Conservation (phyloP, 2,888 invertebrate genomes). For the Neoscelio sp. region DNA sequence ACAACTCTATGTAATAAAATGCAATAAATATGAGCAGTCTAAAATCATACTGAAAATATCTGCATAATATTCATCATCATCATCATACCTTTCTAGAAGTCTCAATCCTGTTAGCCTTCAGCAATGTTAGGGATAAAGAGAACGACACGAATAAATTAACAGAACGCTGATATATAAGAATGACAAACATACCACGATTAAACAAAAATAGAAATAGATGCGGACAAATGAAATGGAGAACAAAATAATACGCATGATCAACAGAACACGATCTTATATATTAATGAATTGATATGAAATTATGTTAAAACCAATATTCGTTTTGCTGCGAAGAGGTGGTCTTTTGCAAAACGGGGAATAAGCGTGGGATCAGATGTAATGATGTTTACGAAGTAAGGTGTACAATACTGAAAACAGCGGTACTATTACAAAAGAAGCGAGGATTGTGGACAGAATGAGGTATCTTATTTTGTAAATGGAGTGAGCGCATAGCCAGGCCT, state of each 20-base stretch:
- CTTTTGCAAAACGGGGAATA: constrained; percentile 41
- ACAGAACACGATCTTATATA: neutral
- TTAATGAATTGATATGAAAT: constrained; percentile 25
- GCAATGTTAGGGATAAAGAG: constrained; percentile 59
- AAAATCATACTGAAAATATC: neutral
- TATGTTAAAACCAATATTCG: constrained; percentile 22
- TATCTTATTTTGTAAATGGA: constrained; percentile 79
- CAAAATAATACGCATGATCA: neutral
- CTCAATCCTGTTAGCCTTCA: constrained; percentile 66
- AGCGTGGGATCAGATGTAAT: constrained; percentile 79
- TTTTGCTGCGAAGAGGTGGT: constrained; percentile 2
- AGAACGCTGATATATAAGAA: constrained; percentile 47
- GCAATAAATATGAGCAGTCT: too few relatives aligned
- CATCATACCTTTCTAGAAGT: constrained; percentile 64
- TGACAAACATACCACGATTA: constrained; percentile 37
- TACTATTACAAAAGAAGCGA: constrained; percentile 74
- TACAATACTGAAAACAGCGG: constrained; percentile 74
- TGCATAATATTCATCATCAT: constrained; percentile 19
- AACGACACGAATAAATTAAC: constrained; percentile 65
- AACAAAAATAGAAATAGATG: constrained; percentile 7
- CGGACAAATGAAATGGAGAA: constrained; percentile 8
- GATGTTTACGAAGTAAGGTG: constrained; percentile 75
- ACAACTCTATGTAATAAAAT: neutral
- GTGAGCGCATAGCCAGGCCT: constrained; percentile 80
- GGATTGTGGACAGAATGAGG: constrained; percentile 75